These are phyloP conservation scores for Maniola hyperantus DNA, from an alignment of 2,888 invertebrate genomes.

Conservation along the genomic window DNA sequence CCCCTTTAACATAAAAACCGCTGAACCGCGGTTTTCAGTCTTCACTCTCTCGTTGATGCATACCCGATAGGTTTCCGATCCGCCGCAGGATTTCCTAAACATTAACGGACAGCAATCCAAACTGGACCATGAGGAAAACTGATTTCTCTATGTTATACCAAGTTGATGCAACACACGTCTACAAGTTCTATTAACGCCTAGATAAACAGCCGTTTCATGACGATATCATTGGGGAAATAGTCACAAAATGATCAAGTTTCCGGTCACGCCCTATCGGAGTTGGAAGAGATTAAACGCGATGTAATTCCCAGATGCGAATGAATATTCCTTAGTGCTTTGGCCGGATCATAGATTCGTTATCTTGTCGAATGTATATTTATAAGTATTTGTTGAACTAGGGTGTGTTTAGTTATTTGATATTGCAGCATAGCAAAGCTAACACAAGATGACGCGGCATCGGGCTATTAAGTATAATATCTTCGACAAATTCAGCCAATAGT, in stretches of 20 bases:
- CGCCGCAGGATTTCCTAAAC: too few relatives aligned
- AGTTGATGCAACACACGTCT: neutral
- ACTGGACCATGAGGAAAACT: neutral
- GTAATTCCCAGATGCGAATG: constrained; percentile 12
- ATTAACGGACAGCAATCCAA: too few relatives aligned
- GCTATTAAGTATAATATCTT: too few relatives aligned
- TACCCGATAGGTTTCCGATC: too few relatives aligned
- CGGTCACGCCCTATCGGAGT: constrained; percentile 14
- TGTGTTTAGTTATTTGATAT: neutral
- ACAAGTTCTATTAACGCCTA: constrained; percentile 1
- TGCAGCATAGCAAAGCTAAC: too few relatives aligned
- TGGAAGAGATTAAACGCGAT: constrained; percentile 17
- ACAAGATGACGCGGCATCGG: too few relatives aligned
- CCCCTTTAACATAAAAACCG: too few relatives aligned
- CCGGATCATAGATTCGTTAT: neutral
- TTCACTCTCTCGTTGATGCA: too few relatives aligned
- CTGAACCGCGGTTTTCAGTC: too few relatives aligned
- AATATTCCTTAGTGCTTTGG: constrained; percentile 16
- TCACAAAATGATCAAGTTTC: constrained; percentile 14
- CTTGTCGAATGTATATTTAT: neutral
- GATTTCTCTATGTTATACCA: too few relatives aligned
- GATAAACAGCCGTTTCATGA: neutral
- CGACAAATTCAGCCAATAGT: too few relatives aligned
- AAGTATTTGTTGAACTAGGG: neutral
- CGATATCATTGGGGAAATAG: constrained; percentile 3